Base-by-base conservation (phyloP, 1,140 invertebrate genomes). In the Sycobia sp. region DNA sequence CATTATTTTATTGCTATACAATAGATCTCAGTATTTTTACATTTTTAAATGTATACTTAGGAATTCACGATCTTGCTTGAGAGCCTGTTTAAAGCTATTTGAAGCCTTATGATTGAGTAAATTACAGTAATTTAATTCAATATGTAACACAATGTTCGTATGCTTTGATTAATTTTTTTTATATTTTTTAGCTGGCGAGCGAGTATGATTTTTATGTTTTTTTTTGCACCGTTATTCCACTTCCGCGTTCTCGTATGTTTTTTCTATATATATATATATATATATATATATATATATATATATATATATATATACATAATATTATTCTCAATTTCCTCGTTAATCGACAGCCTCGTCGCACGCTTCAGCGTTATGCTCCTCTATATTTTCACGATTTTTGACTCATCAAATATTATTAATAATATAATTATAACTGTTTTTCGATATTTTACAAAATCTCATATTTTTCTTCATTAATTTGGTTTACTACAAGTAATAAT, bases 1-100 rank as follows among this genome's bases (percentile, higher is more conserved):
- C 66, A 66, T 69, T 69, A 70, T 67, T 71, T 59, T 62, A 68
- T 71, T 71, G 68, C 68, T 71, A 68, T 69, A 71, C 66, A 69
- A 68, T 71, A 69, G 68, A 71, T 53, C 58, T 69, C 57, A 64
- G 50, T 71, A 61, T 66, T 68, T 69, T 69, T 71, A 71, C 68
- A 71, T 63, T 68, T 65, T 63, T 69, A 68, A 71, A 69, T 67
- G 67, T 69, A 67, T 63, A 68, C 67, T 69, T 69, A 69, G 67
- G 64, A 69, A 69, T 68, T 67, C 49, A 61, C 65, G 61, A 66
- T 60, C 68, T 58, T 62, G 55, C 62, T 67, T 68, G 66, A 68
- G 67, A 70, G 66, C 58, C 38, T 62, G 41, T 57, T 71, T 64
- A 67, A 71, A 59, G 36, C 64, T 54, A 56, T 68, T 55, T 53